Evolutionary conservation across 2,888 invertebrate species (phyloP), one percentile per base, ranked within the genome.

Genomic region (Teleiodes luculella): DNA sequence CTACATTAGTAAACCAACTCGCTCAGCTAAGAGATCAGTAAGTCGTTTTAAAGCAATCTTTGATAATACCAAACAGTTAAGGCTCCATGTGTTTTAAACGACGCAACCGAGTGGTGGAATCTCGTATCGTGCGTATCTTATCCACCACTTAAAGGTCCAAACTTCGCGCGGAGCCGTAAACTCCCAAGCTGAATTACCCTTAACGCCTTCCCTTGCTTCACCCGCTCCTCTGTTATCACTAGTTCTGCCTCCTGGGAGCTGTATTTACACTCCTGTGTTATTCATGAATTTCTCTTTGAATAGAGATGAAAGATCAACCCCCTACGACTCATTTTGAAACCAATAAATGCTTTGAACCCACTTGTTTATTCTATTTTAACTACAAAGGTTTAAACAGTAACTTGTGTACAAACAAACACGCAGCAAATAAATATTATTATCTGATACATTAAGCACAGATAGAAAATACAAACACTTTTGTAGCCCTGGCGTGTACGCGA

Each of bases 271-370:
- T 68, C 70, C 78, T 83, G 79, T 77, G 78, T 83, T 84, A 86
- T 87, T 86, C 85, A 86, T 86, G 84, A 81, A 78, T 24, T 70
- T 66, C 62, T 59, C 68, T 76, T 75, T 86, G 86, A 86, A 86
- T 87, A 86, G 83, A 84, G 83, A 86, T 86, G 84, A 84, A 80
- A 68, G 71, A 80, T 67, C 58, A 62, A 68, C 65, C 65, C 35
- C 37, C 24, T 62, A 65, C 67, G 68, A 70, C 72, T 72, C 69
- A 69, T 74, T 74, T 72, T 66, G 60, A 74, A 72, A 68, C 65
- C 66, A 73, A 74, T 70, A 67, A 2, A 16, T 16, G 24, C 16
- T 16, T 5, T 3, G 7, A 7, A 10, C 39, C 3, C 4, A 18
- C 18, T 18, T 16, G 18, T 14, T 11, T 20, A 43, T 43, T 43